These are phyloP conservation scores for Scaptomyza pallida DNA, from an alignment of 1,140 invertebrate genomes.

Conservation along the genomic window DNA sequence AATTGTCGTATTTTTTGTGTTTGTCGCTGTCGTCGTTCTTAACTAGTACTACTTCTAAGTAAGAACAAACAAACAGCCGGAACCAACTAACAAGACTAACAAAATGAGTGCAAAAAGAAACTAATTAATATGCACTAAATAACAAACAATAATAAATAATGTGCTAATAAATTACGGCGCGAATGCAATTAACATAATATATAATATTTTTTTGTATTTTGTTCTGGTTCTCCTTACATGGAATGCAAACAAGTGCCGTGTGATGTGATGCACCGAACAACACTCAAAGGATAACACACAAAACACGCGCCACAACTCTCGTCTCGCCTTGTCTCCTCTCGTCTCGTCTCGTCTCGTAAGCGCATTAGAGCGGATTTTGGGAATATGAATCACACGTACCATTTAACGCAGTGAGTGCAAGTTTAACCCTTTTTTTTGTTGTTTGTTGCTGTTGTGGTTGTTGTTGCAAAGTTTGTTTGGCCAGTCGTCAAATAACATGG, in stretches of 20 bases:
- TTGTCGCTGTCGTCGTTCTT: background rate
- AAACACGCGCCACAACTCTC: background rate
- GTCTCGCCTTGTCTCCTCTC: no score
- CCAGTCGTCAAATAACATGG: background rate
- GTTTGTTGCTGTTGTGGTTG: background rate
- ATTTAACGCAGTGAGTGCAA: slow-evolving; percentile 7
- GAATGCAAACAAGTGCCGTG: slow-evolving; percentile 29
- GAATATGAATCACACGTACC: slow-evolving; percentile 10
- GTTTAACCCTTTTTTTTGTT: background rate
- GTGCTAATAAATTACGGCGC: background rate
- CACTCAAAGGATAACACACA: background rate
- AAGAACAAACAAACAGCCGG: background rate
- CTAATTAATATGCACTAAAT: background rate
- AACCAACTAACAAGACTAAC: no score
- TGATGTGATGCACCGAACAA: background rate
- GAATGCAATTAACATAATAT: background rate
- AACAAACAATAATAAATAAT: background rate
- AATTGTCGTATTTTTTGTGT: slow-evolving; percentile 21
- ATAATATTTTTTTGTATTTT: background rate
- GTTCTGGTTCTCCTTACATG: background rate
- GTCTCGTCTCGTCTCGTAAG: background rate
- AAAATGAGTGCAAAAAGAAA: background rate
- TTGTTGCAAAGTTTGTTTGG: background rate
- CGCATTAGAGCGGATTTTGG: slow-evolving; percentile 14
- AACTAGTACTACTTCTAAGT: background rate